Evolutionary conservation across 1,140 invertebrate species (phyloP), one percentile per base, ranked within the genome.

Genomic region (Bombus haemorrhoidalis): DNA sequence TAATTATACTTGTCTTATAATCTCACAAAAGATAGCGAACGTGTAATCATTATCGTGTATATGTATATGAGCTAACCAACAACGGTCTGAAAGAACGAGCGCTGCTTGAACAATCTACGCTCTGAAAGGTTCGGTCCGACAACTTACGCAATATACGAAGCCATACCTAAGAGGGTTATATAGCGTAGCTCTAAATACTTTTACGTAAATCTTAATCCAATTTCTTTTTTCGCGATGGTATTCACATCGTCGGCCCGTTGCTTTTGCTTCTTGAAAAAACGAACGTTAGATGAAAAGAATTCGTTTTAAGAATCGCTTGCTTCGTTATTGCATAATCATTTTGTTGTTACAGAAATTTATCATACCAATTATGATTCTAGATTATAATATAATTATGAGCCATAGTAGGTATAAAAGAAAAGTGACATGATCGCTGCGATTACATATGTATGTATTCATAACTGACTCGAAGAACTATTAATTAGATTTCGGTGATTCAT

Each of bases 121-220:
- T 64, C 32, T 62, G 57, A 59, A 83, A 83, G 25, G n/a, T 77
- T 64, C n/a, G 32, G 28, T 53, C 59, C 39, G 39, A 74, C 47
- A 75, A 34, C 15, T 87, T 87, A 34, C 84, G 79, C 74, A 87
- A 86, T 81, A 28, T 32, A 53, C 10, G 86, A 87, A 87, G 86
- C 86, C 87, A 75, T 79, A 79, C 18, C 47, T 78, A 77, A 80
- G 34, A 85, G 81, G 47, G 64, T 88, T 77, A 84, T 32, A n/a
- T 28, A 37, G 41, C 39, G 73, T 72, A 89, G 86, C 88, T 79
- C 86, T 83, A 90, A 93, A 92, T 86, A 81, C 86, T 86, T 93
- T 92, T 91, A 93, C 88, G 86, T 89, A 93, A 92, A 93, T 89
- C 74, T 91, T 93, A 91, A 93, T 86, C 89, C 86, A 91, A 91